phyloP scores from a whole-genome alignment of 2,888 invertebrate genomes.

The Ectemnius lituratus region DNA sequence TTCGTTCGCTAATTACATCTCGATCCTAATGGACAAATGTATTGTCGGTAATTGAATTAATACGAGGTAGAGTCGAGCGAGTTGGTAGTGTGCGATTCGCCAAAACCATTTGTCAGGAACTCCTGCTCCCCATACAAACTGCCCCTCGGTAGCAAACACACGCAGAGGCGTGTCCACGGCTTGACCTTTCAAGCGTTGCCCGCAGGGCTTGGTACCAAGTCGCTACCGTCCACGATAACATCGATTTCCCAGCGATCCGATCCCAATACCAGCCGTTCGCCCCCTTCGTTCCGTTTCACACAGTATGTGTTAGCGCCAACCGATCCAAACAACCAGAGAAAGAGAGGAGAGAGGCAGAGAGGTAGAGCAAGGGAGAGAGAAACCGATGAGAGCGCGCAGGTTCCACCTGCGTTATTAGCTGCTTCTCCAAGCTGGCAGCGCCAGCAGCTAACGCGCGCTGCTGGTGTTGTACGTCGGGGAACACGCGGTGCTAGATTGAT shows the following conservation, averaged over 20 bases:
- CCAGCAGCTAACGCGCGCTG: slow-evolving; percentile 6
- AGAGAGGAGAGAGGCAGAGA: too few relatives aligned
- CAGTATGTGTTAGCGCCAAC: slow-evolving; percentile 29
- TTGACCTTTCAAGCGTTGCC: slow-evolving; percentile 17
- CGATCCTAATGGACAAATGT: too few relatives aligned
- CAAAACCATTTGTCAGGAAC: too few relatives aligned
- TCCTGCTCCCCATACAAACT: too few relatives aligned
- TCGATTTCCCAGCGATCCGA: slow-evolving; percentile 67
- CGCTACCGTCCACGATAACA: slow-evolving; percentile 54
- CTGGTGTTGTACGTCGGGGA: slow-evolving; percentile 22
- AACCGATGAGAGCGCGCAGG: slow-evolving; percentile 10
- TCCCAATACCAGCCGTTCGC: slow-evolving; percentile 48
- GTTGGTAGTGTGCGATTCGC: too few relatives aligned
- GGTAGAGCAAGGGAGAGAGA: too few relatives aligned
- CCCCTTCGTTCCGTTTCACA: slow-evolving; percentile 7
- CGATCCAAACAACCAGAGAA: too few relatives aligned
- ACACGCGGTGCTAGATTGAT: slow-evolving; percentile 43
- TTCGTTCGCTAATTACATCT: too few relatives aligned
- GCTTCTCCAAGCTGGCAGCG: slow-evolving; percentile 29
- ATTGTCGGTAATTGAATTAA: too few relatives aligned
- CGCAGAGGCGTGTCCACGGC: slow-evolving; percentile 4
- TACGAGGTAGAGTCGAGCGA: too few relatives aligned
- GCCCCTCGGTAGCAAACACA: slow-evolving; percentile 3
- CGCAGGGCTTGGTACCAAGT: slow-evolving; percentile 46
- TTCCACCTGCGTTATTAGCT: slow-evolving; percentile 50